Percentiles rank a stretch among this genome's conserved stretches.
Evolutionary conservation across 1,140 invertebrate species (phyloP).

Genomic region (Zophobas atratus): DNA sequence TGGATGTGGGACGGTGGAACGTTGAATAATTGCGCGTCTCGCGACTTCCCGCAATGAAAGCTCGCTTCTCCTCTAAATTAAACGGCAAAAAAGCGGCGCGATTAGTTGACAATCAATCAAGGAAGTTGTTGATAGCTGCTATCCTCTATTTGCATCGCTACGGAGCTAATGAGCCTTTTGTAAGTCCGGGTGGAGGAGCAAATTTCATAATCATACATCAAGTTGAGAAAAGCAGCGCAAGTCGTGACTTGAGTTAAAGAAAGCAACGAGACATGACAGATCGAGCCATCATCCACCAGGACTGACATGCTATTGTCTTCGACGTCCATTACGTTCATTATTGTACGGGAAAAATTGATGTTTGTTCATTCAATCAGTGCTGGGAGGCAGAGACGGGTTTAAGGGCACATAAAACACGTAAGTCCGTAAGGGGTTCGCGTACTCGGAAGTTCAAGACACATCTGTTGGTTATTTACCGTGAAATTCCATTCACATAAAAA

Average conservation of each 20-base stretch:
- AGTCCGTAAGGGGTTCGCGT: no score
- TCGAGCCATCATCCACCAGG: conserved; percentile 20
- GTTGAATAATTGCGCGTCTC: conserved; percentile 5
- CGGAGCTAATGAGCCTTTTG: conserved; percentile 19
- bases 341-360: not conserved
- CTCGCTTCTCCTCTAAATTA: not conserved
- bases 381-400: no score
- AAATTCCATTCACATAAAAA: no score
- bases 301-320: conserved; percentile 35
- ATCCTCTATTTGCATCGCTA: conserved; percentile 22
- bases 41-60: not conserved
- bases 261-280: conserved; percentile 37
- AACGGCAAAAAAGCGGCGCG: conserved; percentile 3
- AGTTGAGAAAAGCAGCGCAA: conserved; percentile 28
- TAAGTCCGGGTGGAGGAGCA: conserved; percentile 16
- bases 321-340: conserved; percentile 24
- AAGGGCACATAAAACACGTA: no score
- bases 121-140: conserved; percentile 9
- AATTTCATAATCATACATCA: conserved; percentile 38
- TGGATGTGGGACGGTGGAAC: conserved; percentile 12
- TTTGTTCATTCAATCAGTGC: no score
- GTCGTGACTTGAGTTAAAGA: conserved; percentile 36
- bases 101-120: conserved; percentile 25
- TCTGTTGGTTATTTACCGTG: no score
- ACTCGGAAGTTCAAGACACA: no score